phyloP scores from a whole-genome alignment of 2,888 invertebrate genomes.

The Metalampra italica region DNA sequence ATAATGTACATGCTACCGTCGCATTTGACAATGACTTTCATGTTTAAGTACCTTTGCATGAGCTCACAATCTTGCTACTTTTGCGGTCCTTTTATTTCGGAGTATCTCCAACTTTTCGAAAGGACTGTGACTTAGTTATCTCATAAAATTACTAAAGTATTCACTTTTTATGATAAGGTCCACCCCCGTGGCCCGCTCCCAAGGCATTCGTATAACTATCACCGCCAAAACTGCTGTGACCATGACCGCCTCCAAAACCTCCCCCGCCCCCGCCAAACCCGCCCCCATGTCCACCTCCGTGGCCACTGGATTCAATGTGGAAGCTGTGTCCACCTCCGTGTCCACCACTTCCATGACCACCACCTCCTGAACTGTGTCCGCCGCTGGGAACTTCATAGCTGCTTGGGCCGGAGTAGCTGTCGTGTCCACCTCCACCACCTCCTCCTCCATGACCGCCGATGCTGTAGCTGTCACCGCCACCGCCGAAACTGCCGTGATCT shows the following conservation, averaged over 20 bases:
- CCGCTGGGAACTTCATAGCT: constrained; percentile 22
- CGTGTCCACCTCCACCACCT: constrained; percentile 23
- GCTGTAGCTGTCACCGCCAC: constrained; percentile 22
- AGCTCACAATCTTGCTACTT: too few species aligned
- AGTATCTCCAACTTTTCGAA: constrained; percentile 23
- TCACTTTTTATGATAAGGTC: constrained; percentile 58
- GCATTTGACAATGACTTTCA: too few species aligned
- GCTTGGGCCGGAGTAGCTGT: constrained; percentile 13
- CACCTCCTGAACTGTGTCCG: constrained; percentile 14
- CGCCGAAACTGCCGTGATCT: constrained; percentile 19
- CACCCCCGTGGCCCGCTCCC: constrained; percentile 68
- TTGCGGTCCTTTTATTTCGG: constrained; percentile 6
- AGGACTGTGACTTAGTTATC: constrained; percentile 62
- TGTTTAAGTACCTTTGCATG: too few species aligned
- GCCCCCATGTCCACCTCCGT: constrained; percentile 34
- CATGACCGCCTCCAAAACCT: constrained; percentile 35
- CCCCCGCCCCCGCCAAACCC: constrained; percentile 31
- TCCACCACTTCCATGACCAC: constrained; percentile 25
- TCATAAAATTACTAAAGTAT: constrained; percentile 32
- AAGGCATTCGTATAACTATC: constrained; percentile 67
- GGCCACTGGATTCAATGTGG: constrained; percentile 28
- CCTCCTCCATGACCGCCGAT: constrained; percentile 19
- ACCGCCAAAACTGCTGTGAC: constrained; percentile 41
- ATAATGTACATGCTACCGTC: too few species aligned
- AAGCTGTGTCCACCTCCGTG: constrained; percentile 30